Evolutionary conservation across 2,797 vertebrate species (phyloP).

Genomic region (Iguana delicatissima): DNA sequence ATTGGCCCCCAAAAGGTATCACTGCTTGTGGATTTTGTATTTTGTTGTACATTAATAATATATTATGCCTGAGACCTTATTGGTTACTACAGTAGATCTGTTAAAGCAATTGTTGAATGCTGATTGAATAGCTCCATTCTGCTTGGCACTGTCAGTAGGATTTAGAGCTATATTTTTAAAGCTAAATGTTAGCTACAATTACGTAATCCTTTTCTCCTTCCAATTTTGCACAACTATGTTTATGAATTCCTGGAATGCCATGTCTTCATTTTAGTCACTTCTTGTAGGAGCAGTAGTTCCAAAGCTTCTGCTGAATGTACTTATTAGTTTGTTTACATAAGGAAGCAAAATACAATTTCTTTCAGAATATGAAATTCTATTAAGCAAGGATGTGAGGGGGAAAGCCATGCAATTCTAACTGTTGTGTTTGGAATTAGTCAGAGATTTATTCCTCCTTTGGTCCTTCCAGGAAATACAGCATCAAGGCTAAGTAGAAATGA

Average conservation of each 20-base stretch:
- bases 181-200: too few species aligned
- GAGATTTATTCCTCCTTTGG: background rate
- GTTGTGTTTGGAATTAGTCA: background rate
- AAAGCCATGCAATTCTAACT: background rate
- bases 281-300: background rate
- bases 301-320: background rate
- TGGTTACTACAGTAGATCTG: too few species aligned
- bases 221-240: too few species aligned
- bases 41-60: too few species aligned
- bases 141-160: too few species aligned
- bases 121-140: too few species aligned
- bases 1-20: too few species aligned
- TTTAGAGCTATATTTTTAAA: too few species aligned
- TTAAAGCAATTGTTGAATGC: too few species aligned
- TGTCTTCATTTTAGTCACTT: background rate
- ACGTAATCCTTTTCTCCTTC: too few species aligned
- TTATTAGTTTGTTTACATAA: background rate
- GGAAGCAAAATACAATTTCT: background rate
- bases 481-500: background rate
- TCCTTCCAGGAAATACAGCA: background rate
- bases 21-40: too few species aligned
- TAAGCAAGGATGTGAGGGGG: background rate
- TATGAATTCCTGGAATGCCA: background rate
- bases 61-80: too few species aligned
- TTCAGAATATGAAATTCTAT: background rate